Percentiles rank a stretch among this genome's conserved stretches.
Conservation (phyloP, 1,140 invertebrate genomes). For the Drosophila burlai region DNA sequence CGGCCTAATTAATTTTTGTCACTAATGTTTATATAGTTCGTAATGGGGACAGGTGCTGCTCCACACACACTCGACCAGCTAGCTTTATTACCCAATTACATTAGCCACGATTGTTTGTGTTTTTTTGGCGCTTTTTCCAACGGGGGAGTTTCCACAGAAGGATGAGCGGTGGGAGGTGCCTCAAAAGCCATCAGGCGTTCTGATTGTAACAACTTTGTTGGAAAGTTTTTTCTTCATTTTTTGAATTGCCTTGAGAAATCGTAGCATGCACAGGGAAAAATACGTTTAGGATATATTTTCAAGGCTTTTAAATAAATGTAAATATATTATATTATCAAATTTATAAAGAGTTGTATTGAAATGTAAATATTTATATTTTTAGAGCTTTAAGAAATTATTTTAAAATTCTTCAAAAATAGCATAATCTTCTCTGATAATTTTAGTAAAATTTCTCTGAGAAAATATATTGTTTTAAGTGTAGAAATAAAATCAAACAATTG, state of each 20-base stretch:
- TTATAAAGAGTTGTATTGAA: too few species aligned
- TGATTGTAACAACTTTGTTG: slow-evolving; percentile 16
- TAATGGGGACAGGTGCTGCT: slow-evolving; percentile 40
- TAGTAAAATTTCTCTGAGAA: rapidly evolving
- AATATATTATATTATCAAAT: rapidly evolving
- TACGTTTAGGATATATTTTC: neutral
- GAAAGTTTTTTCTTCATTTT: neutral
- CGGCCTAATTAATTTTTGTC: slow-evolving; percentile 77
- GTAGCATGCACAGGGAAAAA: neutral
- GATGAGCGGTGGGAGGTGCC: neutral
- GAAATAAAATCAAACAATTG: slow-evolving; percentile 23
- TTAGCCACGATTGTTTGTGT: slow-evolving; percentile 54
- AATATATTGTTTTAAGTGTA: neutral
- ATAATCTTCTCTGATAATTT: too few species aligned
- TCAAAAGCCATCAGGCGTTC: slow-evolving; percentile 1
- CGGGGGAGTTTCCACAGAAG: neutral
- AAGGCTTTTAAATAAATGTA: neutral
- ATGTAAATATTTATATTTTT: too few species aligned
- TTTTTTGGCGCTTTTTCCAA: neutral
- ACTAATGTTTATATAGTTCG: slow-evolving; percentile 62
- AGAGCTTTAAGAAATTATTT: neutral
- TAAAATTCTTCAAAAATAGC: neutral
- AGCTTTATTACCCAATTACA: slow-evolving; percentile 78
- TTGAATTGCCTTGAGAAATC: slow-evolving; percentile 5
- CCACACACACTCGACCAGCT: slow-evolving; percentile 35